phyloP scores from a whole-genome alignment of 2,888 invertebrate species.

The Antitype chi region DNA sequence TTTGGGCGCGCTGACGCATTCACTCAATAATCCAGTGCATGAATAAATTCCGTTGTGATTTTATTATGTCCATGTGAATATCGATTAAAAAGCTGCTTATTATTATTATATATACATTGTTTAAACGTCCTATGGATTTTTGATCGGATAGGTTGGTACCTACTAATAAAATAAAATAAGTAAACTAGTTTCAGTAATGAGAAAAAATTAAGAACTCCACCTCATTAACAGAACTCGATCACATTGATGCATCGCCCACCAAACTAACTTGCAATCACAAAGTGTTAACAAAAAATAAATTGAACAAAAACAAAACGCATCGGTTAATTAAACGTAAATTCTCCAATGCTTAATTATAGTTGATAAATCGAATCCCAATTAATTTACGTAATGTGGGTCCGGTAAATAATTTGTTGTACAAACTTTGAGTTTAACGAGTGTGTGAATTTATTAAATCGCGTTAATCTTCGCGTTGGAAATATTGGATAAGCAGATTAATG shows the following conservation, averaged over 20 bases:
- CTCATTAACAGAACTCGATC: background rate
- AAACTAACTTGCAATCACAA: background rate
- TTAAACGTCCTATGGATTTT: background rate
- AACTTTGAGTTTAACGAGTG: constrained; percentile 26
- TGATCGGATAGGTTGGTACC: background rate
- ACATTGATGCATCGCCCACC: constrained; percentile 13
- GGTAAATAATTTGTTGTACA: constrained; percentile 27
- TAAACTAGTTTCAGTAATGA: background rate
- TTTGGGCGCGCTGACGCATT: too few species aligned
- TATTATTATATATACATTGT: too few species aligned
- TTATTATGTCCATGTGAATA: too few species aligned
- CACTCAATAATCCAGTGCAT: too few species aligned
- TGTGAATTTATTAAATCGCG: constrained; percentile 31
- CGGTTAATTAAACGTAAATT: constrained; percentile 36
- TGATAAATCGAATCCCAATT: constrained; percentile 53
- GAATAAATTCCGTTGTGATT: too few species aligned
- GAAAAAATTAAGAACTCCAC: background rate
- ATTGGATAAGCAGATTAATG: background rate
- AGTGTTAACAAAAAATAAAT: background rate
- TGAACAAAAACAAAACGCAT: constrained; percentile 31
- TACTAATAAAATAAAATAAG: background rate
- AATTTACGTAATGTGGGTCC: constrained; percentile 29
- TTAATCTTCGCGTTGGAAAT: constrained; percentile 16
- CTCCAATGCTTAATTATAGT: constrained; percentile 43
- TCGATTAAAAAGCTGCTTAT: too few species aligned